Base-by-base conservation (phyloP, 2,797 vertebrate species). In the Bradypodion ventrale region DNA sequence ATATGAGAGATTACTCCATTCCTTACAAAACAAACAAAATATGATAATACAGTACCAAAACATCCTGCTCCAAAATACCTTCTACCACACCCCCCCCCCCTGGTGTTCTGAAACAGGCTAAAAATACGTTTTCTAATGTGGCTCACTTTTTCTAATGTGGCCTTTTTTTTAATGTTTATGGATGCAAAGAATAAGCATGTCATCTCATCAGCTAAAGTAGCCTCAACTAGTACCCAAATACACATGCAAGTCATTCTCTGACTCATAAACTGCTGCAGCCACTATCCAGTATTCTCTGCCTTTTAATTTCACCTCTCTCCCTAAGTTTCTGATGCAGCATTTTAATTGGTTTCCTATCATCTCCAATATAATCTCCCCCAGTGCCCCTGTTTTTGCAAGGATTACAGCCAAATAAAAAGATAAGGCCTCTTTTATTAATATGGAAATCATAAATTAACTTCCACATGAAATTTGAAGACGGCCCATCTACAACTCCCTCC, bases 401-500 rank as follows among this genome's bases (percentile, higher is more conserved):
- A 95, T 94, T 94, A 95, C 83, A 85, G 88, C 78, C 88, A 84
- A 73, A 89, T 5, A 80, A 85, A 70, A 92, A 92, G 91, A 84
- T 88, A 93, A 94, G 92, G 87, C 89, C 92, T 82, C 90, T 94
- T 93, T 94, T 60, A 95, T 94, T 95, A 94, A 93, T 93, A 95
- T 92, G 92, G 90, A 95, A 95, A 94, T 93, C 91, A 93, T 90
- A 94, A 93, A 94, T 92, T 83, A 75, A 91, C 85, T 94, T 93
- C 66, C 1, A 29, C 78, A 78, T 91, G 89, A 89, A 92, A 94
- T 90, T 68, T 49, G 65, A 75, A 77, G 74, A 73, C 73, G 90
- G 83, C 2, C 92, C 91, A 77, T 86, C 81, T 87, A 75, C 86
- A 42, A 4, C 82, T 73, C 23, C 2, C 49, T 25, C 66, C 23